Evolutionary conservation across 2,888 invertebrate species (phyloP), one percentile per base, ranked within the genome.

Genomic region (Metopia argyrocephala): DNA sequence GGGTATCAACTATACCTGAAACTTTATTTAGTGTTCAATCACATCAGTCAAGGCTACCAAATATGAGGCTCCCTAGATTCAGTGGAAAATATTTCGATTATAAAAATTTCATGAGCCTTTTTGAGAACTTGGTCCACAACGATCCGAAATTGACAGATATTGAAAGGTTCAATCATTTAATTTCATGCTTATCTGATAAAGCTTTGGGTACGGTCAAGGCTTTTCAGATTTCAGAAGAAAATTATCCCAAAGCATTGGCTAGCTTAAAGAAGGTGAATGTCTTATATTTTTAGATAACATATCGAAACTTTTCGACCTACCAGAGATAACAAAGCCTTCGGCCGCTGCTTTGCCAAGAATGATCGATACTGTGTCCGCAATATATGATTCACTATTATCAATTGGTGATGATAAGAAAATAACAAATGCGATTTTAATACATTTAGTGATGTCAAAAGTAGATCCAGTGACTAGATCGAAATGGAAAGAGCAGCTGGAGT

Each of bases 211-310:
- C 66, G 5, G 46, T 57, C 7, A 52, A 65, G 27, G 68, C 46
- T 7, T 57, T 46, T 46, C 46, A 57, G 45, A 56, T 68, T 38
- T 25, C 56, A 15, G 56, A 68, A 7, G 45, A 68, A 56, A 68
- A 56, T 57, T n/a, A n/a, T n/a, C n/a, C n/a, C n/a, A n/a, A n/a
- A n/a, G n/a, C n/a, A n/a, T n/a, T n/a, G n/a, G n/a, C n/a, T n/a
- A n/a, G n/a, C n/a, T n/a, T n/a, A n/a, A n/a, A n/a, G n/a, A n/a
- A n/a, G n/a, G n/a, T n/a, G n/a, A n/a, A n/a, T n/a, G n/a, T n/a
- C n/a, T n/a, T n/a, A n/a, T n/a, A n/a, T n/a, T n/a, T n/a, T n/a
- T 69, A 69, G 75, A 84, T 25, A 83, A 69, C 31, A 69, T 82
- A 28, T 54, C 76, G 7, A 78, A 74, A 50, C 65, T 82, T 31